phyloP scores from a whole-genome alignment of 2,113 vertebrate species.

The Aythya baeri region DNA sequence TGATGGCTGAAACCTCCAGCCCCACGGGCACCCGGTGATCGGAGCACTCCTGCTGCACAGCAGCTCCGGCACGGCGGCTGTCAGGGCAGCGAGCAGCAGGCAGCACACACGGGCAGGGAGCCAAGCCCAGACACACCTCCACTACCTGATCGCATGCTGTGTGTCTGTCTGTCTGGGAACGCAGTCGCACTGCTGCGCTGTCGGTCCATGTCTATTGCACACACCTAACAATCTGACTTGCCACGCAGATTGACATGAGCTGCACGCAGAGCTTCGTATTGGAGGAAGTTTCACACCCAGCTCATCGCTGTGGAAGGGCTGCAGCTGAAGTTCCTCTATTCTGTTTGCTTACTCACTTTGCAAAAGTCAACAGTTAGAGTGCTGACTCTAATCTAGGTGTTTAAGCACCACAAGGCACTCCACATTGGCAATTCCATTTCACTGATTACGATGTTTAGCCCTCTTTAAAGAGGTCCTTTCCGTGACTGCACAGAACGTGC shows the following conservation, averaged over 20 bases:
- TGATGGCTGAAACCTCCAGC: not conserved
- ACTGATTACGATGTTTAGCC: too few relatives aligned
- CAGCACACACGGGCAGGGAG: rapidly evolving
- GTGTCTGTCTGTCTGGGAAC: rapidly evolving
- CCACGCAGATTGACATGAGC: not conserved
- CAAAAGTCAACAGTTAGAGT: not conserved
- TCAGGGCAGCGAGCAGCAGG: not conserved
- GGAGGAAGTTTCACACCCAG: not conserved
- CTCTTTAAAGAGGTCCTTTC: too few relatives aligned
- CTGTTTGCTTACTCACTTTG: not conserved
- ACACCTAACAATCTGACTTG: not conserved
- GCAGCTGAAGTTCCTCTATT: not conserved
- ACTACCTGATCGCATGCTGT: not conserved
- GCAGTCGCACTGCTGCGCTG: not conserved
- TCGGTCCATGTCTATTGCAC: not conserved
- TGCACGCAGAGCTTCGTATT: not conserved
- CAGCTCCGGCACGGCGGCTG: not conserved
- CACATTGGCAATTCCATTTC: not conserved
- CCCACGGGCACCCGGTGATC: rapidly evolving
- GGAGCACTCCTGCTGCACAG: rapidly evolving
- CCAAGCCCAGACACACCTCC: not conserved
- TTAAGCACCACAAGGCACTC: not conserved
- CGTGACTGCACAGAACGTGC: rapidly evolving
- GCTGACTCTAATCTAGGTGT: not conserved
- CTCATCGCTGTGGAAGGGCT: not conserved